Conservation (phyloP, 2,797 vertebrate species). For the Picus viridis region DNA sequence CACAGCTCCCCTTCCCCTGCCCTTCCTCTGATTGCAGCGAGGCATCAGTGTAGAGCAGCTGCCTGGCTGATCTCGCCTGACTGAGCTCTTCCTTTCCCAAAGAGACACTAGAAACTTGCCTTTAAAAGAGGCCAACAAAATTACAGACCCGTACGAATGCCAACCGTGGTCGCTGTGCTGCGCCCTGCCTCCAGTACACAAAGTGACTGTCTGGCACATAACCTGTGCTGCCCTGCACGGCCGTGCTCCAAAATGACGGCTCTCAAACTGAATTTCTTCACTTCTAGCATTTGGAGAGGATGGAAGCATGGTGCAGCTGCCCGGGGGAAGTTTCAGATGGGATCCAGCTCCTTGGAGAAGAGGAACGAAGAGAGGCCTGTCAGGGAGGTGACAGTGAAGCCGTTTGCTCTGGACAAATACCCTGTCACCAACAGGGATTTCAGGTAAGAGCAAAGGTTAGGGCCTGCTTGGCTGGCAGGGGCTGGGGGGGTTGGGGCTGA, state of each 20-base stretch:
- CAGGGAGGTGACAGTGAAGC: slow-evolving; percentile 76
- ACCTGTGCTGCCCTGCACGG: accelerated
- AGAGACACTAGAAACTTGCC: accelerated
- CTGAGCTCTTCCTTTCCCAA: neutral
- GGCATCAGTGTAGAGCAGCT: neutral
- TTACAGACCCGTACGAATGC: accelerated
- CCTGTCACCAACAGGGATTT: slow-evolving; percentile 92
- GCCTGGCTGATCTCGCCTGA: accelerated
- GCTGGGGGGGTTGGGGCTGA: accelerated
- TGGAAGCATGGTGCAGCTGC: slow-evolving; percentile 78
- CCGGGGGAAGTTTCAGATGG: slow-evolving; percentile 85
- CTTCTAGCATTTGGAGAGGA: neutral
- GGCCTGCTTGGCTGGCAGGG: neutral
- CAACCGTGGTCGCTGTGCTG: accelerated
- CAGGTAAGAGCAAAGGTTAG: slow-evolving; percentile 77
- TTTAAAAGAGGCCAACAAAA: neutral
- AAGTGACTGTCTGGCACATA: neutral
- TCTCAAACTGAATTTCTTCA: accelerated
- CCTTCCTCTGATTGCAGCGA: neutral
- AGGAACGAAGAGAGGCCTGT: slow-evolving; percentile 81
- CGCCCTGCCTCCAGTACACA: accelerated
- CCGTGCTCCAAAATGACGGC: accelerated
- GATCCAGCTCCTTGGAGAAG: slow-evolving; percentile 78
- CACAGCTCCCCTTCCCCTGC: neutral
- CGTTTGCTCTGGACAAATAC: slow-evolving; percentile 85